These are phyloP conservation scores for Yponomeuta sedellus DNA, from an alignment of 2,888 invertebrate species.

Conservation along the genomic window DNA sequence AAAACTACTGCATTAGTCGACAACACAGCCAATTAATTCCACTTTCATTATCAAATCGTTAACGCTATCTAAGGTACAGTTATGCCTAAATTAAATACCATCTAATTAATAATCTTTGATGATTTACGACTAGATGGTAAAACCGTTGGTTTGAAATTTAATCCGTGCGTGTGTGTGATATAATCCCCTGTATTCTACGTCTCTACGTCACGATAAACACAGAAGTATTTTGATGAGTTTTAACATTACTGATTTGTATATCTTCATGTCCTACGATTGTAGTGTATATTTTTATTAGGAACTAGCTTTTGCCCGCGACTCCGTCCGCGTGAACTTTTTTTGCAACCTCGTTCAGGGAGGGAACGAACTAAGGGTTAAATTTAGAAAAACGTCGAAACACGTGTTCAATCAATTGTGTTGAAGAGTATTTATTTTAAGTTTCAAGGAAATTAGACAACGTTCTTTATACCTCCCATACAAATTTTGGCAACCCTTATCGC, in stretches of 20 bases:
- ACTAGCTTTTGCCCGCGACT: too few species aligned
- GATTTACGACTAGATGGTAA: not conserved
- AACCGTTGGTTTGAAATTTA: conserved; percentile 3
- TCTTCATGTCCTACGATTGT: not conserved
- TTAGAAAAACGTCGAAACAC: too few species aligned
- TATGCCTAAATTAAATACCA: conserved; percentile 7
- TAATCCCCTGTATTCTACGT: not conserved
- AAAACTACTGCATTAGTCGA: not conserved
- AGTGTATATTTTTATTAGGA: not conserved
- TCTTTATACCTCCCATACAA: too few species aligned
- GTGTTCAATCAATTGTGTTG: too few species aligned
- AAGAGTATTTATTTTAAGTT: too few species aligned
- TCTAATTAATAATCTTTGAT: conserved; percentile 8
- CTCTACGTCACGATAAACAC: not conserved
- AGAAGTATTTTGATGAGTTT: not conserved
- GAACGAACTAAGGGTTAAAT: too few species aligned
- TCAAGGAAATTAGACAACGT: too few species aligned
- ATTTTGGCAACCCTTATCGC: too few species aligned
- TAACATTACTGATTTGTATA: not conserved
- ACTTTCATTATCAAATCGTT: conserved; percentile 1
- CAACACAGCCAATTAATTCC: not conserved
- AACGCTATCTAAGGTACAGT: not conserved
- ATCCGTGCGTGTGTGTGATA: conserved; percentile 4
- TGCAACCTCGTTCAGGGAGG: too few species aligned
- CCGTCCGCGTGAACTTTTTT: too few species aligned